phyloP scores from a whole-genome alignment of 2,888 invertebrate genomes.

The Heteropelma amictum region DNA sequence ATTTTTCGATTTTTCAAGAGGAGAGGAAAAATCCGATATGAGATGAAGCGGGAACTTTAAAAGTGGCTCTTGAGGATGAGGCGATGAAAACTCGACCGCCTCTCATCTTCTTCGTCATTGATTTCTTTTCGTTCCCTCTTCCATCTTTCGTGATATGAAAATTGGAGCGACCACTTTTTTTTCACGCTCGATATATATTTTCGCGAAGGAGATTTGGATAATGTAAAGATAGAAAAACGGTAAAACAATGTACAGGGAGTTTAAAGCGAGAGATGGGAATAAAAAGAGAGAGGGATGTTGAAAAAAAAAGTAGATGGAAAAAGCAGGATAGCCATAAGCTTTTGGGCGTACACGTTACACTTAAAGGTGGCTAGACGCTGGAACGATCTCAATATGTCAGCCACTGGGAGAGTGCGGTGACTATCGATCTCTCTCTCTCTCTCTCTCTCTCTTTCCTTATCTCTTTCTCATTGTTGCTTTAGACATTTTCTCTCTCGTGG shows the following conservation, averaged over 20 bases:
- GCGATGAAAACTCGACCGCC: too few relatives aligned
- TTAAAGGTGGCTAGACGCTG: constrained; percentile 72
- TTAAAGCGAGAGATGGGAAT: not conserved
- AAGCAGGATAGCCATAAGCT: constrained; percentile 59
- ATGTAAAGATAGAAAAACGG: not conserved
- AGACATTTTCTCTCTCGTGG: not conserved
- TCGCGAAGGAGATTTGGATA: too few relatives aligned
- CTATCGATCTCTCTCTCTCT: not conserved
- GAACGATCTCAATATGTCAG: constrained; percentile 75
- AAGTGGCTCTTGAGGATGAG: too few relatives aligned
- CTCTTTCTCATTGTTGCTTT: not conserved
- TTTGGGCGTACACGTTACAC: constrained; percentile 62
- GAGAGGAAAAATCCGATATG: too few relatives aligned
- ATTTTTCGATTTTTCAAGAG: too few relatives aligned
- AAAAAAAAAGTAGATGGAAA: constrained; percentile 55
- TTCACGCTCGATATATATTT: too few relatives aligned
- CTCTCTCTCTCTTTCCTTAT: not conserved
- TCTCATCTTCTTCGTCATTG: too few relatives aligned
- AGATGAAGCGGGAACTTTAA: too few relatives aligned
- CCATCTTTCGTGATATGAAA: too few relatives aligned
- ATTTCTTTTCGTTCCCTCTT: too few relatives aligned
- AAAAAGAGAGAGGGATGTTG: constrained; percentile 3
- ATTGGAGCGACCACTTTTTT: too few relatives aligned
- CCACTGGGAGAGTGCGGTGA: constrained; percentile 43
- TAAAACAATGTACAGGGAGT: not conserved